These are phyloP conservation scores for Uromys caudimaculatus DNA, from an alignment of 2,797 vertebrate genomes.

Conservation along the genomic window DNA sequence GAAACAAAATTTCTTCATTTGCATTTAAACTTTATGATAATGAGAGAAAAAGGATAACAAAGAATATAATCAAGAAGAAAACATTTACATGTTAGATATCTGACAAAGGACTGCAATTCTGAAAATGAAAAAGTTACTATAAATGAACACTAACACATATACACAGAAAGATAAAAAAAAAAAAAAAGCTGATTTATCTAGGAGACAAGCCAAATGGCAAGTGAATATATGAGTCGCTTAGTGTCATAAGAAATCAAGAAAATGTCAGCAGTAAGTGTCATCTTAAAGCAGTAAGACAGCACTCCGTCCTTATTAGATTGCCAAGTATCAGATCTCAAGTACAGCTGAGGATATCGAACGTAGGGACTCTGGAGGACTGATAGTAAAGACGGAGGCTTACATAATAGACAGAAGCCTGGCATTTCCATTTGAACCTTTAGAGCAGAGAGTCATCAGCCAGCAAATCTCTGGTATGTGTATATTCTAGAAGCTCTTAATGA, in stretches of 20 bases:
- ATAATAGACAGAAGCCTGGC: not conserved
- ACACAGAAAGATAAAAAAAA: constrained; percentile 23
- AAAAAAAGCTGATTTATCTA: constrained; percentile 10
- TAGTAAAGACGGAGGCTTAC: not conserved
- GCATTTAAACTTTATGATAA: constrained; percentile 18
- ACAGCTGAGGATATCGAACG: not conserved
- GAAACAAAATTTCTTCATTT: constrained; percentile 34
- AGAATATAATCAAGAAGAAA: not conserved
- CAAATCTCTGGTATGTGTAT: not conserved
- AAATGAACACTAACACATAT: constrained; percentile 2
- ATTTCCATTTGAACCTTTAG: not conserved
- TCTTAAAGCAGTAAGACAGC: not conserved
- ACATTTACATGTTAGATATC: not conserved
- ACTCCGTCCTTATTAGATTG: not conserved
- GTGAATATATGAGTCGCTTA: not conserved
- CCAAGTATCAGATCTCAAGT: not conserved
- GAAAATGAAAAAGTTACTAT: constrained; percentile 6
- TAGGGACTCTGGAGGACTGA: not conserved
- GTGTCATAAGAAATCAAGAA: constrained; percentile 47
- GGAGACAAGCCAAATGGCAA: constrained; percentile 26
- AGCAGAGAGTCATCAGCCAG: not conserved
- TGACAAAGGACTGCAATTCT: constrained; percentile 7
- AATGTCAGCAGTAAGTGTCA: not conserved
- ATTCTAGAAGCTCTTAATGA: not conserved
- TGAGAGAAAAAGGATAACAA: not conserved